Percentiles rank a stretch among this genome's conserved stretches.
Conservation (phyloP, 2,888 invertebrate species). For the Archips xylosteana region DNA sequence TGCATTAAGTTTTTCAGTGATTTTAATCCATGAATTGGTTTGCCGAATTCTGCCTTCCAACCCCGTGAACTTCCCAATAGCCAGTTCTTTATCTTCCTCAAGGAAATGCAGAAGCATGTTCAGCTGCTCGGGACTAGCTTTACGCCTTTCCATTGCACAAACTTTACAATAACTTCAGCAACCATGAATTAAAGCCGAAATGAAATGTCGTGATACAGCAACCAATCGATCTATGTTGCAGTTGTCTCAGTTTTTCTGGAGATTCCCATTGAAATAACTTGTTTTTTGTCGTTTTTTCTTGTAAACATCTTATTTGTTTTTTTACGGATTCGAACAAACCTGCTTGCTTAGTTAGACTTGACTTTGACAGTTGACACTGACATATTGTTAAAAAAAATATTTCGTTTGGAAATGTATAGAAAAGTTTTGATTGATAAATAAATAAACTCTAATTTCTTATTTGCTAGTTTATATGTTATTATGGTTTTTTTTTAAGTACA, state of each 20-base stretch:
- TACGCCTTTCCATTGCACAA: constrained; percentile 57
- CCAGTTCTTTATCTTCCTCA: constrained; percentile 68
- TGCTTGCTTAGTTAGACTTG: background rate
- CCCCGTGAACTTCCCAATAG: constrained; percentile 66
- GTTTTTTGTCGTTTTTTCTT: constrained; percentile 19
- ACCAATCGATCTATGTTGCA: background rate
- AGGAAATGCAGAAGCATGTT: constrained; percentile 68
- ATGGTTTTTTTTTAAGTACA: background rate
- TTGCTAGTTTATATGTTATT: too few species aligned
- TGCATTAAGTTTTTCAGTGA: constrained; percentile 69
- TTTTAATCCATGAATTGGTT: constrained; percentile 70
- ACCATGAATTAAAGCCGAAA: constrained; percentile 22
- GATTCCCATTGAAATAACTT: background rate
- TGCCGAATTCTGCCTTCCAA: constrained; percentile 66
- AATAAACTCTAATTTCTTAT: too few species aligned
- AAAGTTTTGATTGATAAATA: too few species aligned
- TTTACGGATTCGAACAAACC: constrained; percentile 22
- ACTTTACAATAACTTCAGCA: constrained; percentile 19
- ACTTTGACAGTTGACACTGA: constrained; percentile 6
- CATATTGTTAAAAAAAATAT: background rate
- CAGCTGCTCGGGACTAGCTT: constrained; percentile 70
- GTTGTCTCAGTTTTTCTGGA: background rate
- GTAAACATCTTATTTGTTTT: constrained; percentile 14
- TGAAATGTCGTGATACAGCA: background rate
- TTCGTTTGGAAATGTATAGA: background rate